Evolutionary conservation across 2,797 vertebrate genomes (phyloP).

Genomic region (Hirundo rustica): DNA sequence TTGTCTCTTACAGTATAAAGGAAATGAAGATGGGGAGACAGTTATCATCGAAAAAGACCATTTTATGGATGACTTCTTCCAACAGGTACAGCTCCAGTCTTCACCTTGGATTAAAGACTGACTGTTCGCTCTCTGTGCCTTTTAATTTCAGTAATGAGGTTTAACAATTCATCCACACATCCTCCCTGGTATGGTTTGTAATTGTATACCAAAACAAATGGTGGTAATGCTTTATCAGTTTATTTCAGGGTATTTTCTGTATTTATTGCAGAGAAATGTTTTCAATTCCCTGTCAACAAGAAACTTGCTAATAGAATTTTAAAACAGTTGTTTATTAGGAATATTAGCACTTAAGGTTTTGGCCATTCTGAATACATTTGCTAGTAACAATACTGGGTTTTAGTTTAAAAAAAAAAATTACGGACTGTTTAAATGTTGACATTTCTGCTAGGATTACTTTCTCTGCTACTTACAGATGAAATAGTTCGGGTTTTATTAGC

Average conservation of each 20-base stretch:
- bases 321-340: not conserved
- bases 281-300: not conserved
- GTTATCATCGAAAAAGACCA: slow-evolving; percentile 83
- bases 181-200: not conserved
- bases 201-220: not conserved
- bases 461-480: not conserved
- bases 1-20: slow-evolving; percentile 74
- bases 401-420: not conserved
- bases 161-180: not conserved
- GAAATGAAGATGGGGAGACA: slow-evolving; percentile 83
- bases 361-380: not conserved
- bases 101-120: not conserved
- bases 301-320: not conserved
- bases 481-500: not conserved
- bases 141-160: not conserved
- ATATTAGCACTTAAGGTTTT: not conserved
- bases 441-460: not conserved
- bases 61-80: slow-evolving; percentile 95
- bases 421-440: not conserved
- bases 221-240: not conserved
- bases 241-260: not conserved
- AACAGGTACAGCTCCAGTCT: slow-evolving; percentile 75
- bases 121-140: not conserved
- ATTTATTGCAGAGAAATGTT: not conserved
- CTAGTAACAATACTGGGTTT: not conserved